Conservation (phyloP, 2,888 invertebrate species). For the Hemistola chrysoprasaria region DNA sequence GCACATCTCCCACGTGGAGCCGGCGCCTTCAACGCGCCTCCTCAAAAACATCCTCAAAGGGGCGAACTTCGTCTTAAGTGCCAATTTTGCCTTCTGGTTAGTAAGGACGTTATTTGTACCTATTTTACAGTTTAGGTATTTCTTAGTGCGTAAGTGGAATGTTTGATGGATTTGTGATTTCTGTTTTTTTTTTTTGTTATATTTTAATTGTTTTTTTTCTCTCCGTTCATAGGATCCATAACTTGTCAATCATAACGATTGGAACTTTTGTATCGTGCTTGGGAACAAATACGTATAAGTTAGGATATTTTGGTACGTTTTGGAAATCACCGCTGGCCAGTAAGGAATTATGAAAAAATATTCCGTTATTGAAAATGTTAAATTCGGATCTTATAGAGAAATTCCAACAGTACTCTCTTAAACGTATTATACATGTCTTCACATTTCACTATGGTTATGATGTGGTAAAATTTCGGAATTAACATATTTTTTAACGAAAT, state of each 20-base stretch:
- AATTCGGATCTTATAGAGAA: too few species aligned
- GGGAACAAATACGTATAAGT: conserved; percentile 78
- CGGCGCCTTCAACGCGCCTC: conserved; percentile 1
- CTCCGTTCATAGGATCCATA: conserved; percentile 42
- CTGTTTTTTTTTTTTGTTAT: conserved; percentile 32
- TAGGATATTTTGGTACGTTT: conserved; percentile 44
- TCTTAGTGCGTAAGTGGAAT: conserved; percentile 75
- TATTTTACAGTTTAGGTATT: conserved; percentile 77
- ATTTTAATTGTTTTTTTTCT: conserved; percentile 21
- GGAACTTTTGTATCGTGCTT: conserved; percentile 69
- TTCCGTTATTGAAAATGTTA: too few species aligned
- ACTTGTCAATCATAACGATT: conserved; percentile 28
- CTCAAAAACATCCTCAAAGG: conserved; percentile 43
- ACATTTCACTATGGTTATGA: too few species aligned
- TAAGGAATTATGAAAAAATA: too few species aligned
- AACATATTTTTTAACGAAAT: too few species aligned
- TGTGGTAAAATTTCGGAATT: too few species aligned
- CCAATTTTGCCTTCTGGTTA: conserved; percentile 83
- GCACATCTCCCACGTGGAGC: neutral
- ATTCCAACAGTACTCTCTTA: neutral
- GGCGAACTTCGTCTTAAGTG: conserved; percentile 76
- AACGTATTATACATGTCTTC: too few species aligned
- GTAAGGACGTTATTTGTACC: conserved; percentile 80
- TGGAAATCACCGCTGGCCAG: neutral
- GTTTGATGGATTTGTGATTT: conserved; percentile 65